Percentiles rank a stretch among this genome's conserved stretches.
These are phyloP conservation scores for Thymelicus lineola DNA, from an alignment of 2,888 invertebrate species.

Conservation along the genomic window DNA sequence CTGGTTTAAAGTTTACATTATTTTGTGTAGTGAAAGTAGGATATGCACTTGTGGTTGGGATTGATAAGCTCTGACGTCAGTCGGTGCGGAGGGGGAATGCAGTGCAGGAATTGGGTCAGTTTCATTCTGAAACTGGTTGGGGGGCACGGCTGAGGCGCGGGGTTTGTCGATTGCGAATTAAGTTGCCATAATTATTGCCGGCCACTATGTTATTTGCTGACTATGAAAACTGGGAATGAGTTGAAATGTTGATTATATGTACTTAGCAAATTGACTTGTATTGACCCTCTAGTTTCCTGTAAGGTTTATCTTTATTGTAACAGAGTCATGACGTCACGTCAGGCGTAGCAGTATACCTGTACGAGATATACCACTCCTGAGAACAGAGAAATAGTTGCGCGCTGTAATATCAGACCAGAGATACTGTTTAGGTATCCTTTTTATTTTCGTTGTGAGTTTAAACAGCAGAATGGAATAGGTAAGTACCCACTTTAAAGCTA, in stretches of 20 bases:
- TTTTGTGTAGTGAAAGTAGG: constrained; percentile 51
- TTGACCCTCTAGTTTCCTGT: too few relatives aligned
- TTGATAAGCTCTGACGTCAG: constrained; percentile 84
- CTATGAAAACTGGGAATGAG: constrained; percentile 9
- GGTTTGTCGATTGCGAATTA: constrained; percentile 63
- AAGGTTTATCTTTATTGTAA: too few relatives aligned
- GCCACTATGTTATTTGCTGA: constrained; percentile 34
- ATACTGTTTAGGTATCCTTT: too few relatives aligned
- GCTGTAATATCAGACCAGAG: too few relatives aligned
- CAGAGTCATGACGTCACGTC: too few relatives aligned
- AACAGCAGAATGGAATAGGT: too few relatives aligned
- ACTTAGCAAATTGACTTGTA: background rate
- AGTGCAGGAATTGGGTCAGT: constrained; percentile 85
- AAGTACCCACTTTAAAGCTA: too few relatives aligned
- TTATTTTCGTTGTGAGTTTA: too few relatives aligned
- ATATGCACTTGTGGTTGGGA: constrained; percentile 55
- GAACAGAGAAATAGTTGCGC: too few relatives aligned
- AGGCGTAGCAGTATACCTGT: too few relatives aligned
- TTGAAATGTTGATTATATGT: background rate
- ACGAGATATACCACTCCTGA: too few relatives aligned
- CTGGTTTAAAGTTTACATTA: constrained; percentile 43
- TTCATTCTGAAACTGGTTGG: constrained; percentile 87
- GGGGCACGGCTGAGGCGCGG: constrained; percentile 55
- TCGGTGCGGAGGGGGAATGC: constrained; percentile 76
- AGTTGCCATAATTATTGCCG: constrained; percentile 55